Base-by-base conservation (phyloP, 2,888 invertebrate genomes). In the Rotaria magnacalcarata region DNA sequence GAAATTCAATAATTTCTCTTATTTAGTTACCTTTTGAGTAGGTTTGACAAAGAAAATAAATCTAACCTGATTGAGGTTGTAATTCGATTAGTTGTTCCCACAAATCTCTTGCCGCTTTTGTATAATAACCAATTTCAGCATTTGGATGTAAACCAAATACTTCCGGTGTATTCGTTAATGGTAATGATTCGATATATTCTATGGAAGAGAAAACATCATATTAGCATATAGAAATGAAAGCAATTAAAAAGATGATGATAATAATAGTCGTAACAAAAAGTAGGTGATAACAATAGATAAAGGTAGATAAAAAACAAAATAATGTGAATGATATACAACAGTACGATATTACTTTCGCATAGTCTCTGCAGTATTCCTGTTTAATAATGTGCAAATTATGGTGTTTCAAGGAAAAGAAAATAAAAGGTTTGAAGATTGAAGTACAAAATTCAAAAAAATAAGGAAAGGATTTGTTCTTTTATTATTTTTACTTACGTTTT, bases 141-240 rank as follows among this genome's bases (percentile, higher is more conserved):
- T 96, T 96, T n/a, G 95, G 94, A 92, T 96, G 96, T 85, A 96
- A 92, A 16, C 96, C 96, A 92, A 96, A 96, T 86, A 96, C 95
- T 90, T 95, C 95, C 4, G 96, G 96, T 21, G 94, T 94, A 91
- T 96, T 96, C 41, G 94, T 93, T 87, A 96, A 91, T 0, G 96
- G 96, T 74, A 96, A 92, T 84, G 93, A 92, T 90, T 96, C 95
- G 89, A 96, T 94, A 89, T 93, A 93, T 80, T 93, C 95, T 85
- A 84, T 34, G 86, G 67, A 19, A 84, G 58, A 34, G 19, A 58
- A 27, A 8, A 21, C 16, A 16, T 58, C 43, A 41, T 6, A 54
- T 50, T 58, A 43, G 24, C 27, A 27, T 34, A 2, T n/a, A 52
- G 19, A 54, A 24, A n/a, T 11, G 43, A 84, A 58, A 11, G 27